Evolutionary conservation across 53 echinoderm and acorn worm genomes (phyloP).

Genomic region (Actinopyga echinites): DNA sequence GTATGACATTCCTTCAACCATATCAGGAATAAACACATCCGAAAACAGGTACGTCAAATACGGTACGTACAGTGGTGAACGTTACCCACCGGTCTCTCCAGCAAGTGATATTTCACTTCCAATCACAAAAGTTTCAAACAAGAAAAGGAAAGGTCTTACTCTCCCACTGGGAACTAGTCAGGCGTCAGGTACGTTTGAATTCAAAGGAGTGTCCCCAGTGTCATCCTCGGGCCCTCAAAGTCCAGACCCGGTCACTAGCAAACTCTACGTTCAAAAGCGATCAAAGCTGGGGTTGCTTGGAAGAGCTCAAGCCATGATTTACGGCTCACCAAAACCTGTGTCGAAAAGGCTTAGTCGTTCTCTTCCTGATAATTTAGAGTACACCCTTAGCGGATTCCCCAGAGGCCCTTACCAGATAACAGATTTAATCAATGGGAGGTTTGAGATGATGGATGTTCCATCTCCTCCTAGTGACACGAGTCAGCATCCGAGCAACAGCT

Average conservation of each 20-base stretch:
- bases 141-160: conserved; percentile 21
- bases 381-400: conserved; percentile 20
- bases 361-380: conserved; percentile 40
- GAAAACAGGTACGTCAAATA: conserved; percentile 11
- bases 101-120: not conserved
- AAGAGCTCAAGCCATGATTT: conserved; percentile 41
- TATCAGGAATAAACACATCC: conserved; percentile 38
- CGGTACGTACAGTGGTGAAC: conserved; percentile 38
- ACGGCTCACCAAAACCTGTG: conserved; percentile 21
- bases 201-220: not conserved
- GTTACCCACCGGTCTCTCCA: conserved; percentile 19
- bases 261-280: conserved; percentile 24
- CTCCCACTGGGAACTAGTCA: conserved; percentile 26
- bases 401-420: conserved; percentile 43
- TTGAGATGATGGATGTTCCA: conserved; percentile 2
- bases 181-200: conserved; percentile 6
- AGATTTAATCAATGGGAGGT: conserved; percentile 17
- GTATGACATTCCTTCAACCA: conserved; percentile 32
- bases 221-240: not conserved
- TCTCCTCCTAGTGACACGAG: not conserved
- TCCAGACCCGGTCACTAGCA: not conserved
- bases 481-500: not conserved
- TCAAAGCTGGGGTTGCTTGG: conserved; percentile 23
- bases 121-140: not conserved
- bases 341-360: conserved; percentile 23